Percentiles rank a stretch among this genome's conserved stretches.
phyloP scores from a whole-genome alignment of 92 coral and sea anemone genomes.

The Porites divaricata region DNA sequence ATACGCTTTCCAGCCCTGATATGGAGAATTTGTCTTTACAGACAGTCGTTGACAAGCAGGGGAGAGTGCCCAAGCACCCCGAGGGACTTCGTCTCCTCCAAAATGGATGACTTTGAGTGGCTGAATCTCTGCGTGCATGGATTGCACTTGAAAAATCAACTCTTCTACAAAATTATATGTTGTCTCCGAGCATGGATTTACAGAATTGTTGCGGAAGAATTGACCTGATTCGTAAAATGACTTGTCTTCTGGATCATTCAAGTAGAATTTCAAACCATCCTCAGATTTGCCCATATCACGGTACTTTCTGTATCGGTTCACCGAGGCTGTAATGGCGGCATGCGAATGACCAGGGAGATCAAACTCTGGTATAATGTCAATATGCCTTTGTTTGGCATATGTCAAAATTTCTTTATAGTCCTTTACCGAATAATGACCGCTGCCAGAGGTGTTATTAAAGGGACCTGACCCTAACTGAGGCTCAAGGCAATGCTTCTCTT shows the following conservation, averaged over 20 bases:
- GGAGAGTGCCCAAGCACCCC: slow-evolving; percentile 84
- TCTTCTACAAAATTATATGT: slow-evolving; percentile 70
- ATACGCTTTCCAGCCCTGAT: slow-evolving; percentile 63
- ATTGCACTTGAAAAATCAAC: slow-evolving; percentile 39
- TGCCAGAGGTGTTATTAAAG: slow-evolving; percentile 73
- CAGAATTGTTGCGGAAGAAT: slow-evolving; percentile 71
- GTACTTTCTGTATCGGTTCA: slow-evolving; percentile 56
- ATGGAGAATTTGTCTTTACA: slow-evolving; percentile 33
- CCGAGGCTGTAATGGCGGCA: slow-evolving; percentile 83
- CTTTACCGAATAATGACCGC: slow-evolving; percentile 53
- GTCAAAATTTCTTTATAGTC: slow-evolving; percentile 76
- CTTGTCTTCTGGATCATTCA: slow-evolving; percentile 68
- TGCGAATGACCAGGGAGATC: slow-evolving; percentile 94
- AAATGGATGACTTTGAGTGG: slow-evolving; percentile 78
- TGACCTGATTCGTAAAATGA: slow-evolving; percentile 75
- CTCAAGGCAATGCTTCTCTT: slow-evolving; percentile 65
- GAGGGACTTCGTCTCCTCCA: slow-evolving; percentile 92
- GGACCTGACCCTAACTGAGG: slow-evolving; percentile 92
- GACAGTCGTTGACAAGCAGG: slow-evolving; percentile 67
- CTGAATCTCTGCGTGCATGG: slow-evolving; percentile 65
- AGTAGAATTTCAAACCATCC: slow-evolving; percentile 58
- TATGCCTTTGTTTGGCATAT: slow-evolving; percentile 64
- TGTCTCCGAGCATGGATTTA: slow-evolving; percentile 82
- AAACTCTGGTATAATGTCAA: slow-evolving; percentile 82
- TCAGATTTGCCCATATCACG: slow-evolving; percentile 15